Evolutionary conservation across 2,888 invertebrate genomes (phyloP), one percentile per base, ranked within the genome.

Genomic region (Amiota minor): DNA sequence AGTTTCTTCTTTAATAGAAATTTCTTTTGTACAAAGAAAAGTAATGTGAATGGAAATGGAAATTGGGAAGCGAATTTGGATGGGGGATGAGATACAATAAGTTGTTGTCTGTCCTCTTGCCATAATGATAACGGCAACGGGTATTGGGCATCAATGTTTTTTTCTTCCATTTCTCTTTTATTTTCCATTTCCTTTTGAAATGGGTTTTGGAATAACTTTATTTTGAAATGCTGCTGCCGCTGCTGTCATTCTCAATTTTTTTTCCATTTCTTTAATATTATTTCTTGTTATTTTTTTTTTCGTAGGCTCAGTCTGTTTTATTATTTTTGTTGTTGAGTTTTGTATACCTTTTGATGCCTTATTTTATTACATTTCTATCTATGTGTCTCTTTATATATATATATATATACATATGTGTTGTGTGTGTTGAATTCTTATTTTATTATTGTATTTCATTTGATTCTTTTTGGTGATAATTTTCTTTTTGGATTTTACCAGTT

Each of bases 261-360:
- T 14, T 61, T 23, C 23, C 9, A 9, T 61, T 61, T 18, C 16
- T 55, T 55, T 55, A 14, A n/a, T 61, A 20, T 61, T 61, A 14
- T 61, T 61, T 20, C 20, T 2, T 61, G 9, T 61, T 61, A 20
- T 61, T 61, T 61, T 2, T 20, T 23, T 61, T 4, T 23, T 12
- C 9, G 16, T 53, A 53, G n/a, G 53, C 53, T 53, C 16, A 53
- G 53, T 53, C 16, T n/a, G 14, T 16, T 61, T 23, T 23, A 35
- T 23, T 61, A 11, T 61, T 61, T 61, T 61, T 20, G 9, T 18
- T 61, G 18, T 20, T 23, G 61, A 11, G 9, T 6, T 35, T 14
- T 74, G 72, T 74, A 68, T 72, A 70, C 76, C 76, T 81, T 81
- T 82, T 77, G 75, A 78, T 78, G 80, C 73, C 73, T 72, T 71